Evolutionary conservation across 2,888 invertebrate genomes (phyloP).

Genomic region (Cheilosia soror): DNA sequence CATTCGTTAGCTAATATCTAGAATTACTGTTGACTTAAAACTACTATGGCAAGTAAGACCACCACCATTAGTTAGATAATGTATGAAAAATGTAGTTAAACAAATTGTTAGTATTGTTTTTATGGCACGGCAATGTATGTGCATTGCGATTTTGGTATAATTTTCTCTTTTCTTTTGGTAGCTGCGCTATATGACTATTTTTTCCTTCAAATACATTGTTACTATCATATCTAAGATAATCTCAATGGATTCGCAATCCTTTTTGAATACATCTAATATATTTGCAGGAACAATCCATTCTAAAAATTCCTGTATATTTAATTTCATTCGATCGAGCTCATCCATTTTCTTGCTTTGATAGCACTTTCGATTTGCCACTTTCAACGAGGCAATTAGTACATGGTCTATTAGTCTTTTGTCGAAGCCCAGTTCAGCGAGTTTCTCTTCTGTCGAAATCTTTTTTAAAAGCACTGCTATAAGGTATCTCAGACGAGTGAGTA

Average conservation of each 20-base stretch:
- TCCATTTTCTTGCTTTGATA: constrained; percentile 85
- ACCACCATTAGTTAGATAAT: constrained; percentile 42
- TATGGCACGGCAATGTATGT: constrained; percentile 58
- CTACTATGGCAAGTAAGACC: constrained; percentile 64
- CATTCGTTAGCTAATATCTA: neutral
- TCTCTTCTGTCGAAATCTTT: constrained; percentile 92
- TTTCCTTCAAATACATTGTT: constrained; percentile 80
- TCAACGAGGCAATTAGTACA: constrained; percentile 90
- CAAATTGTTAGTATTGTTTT: constrained; percentile 20
- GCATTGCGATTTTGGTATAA: constrained; percentile 21
- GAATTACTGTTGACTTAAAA: constrained; percentile 36
- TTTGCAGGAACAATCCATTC: constrained; percentile 92
- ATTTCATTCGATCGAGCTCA: constrained; percentile 88
- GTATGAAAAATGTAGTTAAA: constrained; percentile 26
- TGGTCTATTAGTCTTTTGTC: constrained; percentile 91
- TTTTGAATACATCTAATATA: constrained; percentile 90
- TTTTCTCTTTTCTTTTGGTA: constrained; percentile 1
- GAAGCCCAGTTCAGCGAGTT: constrained; percentile 90
- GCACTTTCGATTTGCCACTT: constrained; percentile 89
- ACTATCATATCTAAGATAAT: constrained; percentile 88
- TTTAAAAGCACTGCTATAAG: constrained; percentile 92
- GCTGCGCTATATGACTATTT: neutral
- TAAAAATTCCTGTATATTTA: constrained; percentile 90
- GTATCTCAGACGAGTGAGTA: constrained; percentile 90
- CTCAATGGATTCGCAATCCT: constrained; percentile 90